Percentiles rank a stretch among this genome's conserved stretches.
These are phyloP conservation scores for Perizoma flavofasciatum DNA, from an alignment of 2,888 invertebrate species.

Conservation along the genomic window DNA sequence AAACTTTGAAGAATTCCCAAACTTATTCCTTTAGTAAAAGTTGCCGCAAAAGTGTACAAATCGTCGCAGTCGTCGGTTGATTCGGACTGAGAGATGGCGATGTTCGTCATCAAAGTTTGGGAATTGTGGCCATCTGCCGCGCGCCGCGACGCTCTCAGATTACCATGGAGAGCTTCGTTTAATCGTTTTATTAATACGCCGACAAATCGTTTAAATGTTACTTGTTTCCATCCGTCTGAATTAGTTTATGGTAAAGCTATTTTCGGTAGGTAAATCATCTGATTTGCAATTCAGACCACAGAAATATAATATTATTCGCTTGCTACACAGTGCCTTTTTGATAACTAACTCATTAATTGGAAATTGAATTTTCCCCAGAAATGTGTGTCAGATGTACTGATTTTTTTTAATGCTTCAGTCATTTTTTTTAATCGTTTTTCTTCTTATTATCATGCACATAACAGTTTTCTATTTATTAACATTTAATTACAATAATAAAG, in stretches of 20 bases:
- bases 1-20: conserved; percentile 49
- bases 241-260: conserved; percentile 36
- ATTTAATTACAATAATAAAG: no score
- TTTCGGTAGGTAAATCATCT: conserved; percentile 14
- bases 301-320: not conserved
- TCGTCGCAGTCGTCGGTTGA: conserved; percentile 63
- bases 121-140: conserved; percentile 81
- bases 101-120: conserved; percentile 80
- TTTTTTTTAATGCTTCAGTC: no score
- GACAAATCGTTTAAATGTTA: conserved; percentile 79
- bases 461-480: no score
- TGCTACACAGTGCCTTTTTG: not conserved
- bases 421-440: no score
- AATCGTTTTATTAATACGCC: conserved; percentile 84
- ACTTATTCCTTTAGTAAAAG: conserved; percentile 61
- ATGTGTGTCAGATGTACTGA: no score
- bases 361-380: no score
- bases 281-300: not conserved
- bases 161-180: conserved; percentile 80
- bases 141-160: conserved; percentile 76
- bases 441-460: no score
- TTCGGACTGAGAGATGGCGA: conserved; percentile 62
- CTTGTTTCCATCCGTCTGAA: conserved; percentile 55
- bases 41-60: conserved; percentile 73
- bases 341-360: no score